Evolutionary conservation across 2,113 vertebrate genomes (phyloP).

Genomic region (Chiloscyllium plagiosum): DNA sequence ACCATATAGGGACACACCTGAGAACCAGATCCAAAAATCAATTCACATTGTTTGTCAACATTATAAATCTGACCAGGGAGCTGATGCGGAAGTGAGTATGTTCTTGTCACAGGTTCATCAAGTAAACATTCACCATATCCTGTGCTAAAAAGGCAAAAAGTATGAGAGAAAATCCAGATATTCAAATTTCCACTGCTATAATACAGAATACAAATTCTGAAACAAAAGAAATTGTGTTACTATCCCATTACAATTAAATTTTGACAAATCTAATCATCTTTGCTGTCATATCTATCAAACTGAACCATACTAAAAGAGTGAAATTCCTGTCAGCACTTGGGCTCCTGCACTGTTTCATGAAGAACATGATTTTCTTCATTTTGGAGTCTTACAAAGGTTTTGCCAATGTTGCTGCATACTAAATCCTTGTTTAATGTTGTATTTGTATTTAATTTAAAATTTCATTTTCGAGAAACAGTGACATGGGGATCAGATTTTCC

Average conservation of each 20-base stretch:
- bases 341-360: background rate
- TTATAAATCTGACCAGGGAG: constrained; percentile 85
- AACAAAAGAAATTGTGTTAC: background rate
- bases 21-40: constrained; percentile 94
- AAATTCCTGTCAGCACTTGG: background rate
- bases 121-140: constrained; percentile 96
- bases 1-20: constrained; percentile 99
- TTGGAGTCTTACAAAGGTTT: background rate
- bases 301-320: background rate
- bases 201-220: background rate
- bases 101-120: constrained; percentile 83
- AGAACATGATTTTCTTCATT: background rate
- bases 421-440: no score
- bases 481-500: no score
- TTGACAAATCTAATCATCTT: background rate
- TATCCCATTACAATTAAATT: background rate
- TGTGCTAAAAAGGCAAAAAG: constrained; percentile 76
- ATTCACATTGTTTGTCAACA: constrained; percentile 96
- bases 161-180: constrained; percentile 36
- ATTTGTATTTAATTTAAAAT: no score
- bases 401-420: background rate
- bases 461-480: no score
- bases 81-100: constrained; percentile 78
- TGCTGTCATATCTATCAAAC: background rate
- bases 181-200: background rate